Conservation (phyloP, 2,113 vertebrate species). For the Dromaius novaehollandiae region DNA sequence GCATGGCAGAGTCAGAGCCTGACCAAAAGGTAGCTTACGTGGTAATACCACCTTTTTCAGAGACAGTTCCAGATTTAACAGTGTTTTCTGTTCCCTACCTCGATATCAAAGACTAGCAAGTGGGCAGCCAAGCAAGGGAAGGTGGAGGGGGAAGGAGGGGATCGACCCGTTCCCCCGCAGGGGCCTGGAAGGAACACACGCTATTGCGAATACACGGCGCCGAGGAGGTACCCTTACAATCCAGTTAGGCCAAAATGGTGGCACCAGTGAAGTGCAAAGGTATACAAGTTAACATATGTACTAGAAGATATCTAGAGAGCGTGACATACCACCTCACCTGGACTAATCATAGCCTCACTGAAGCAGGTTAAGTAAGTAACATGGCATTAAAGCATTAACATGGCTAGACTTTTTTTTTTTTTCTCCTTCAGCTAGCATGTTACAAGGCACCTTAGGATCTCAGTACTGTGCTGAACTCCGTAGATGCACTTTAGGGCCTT, state of each 20-base stretch:
- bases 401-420: too few species aligned
- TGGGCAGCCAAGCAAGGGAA: fast-evolving
- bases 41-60: not conserved
- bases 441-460: too few species aligned
- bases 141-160: fast-evolving
- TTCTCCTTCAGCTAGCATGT: fast-evolving
- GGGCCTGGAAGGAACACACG: too few species aligned
- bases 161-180: not conserved
- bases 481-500: not conserved
- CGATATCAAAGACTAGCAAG: not conserved
- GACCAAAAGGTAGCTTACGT: not conserved
- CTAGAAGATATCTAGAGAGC: not conserved
- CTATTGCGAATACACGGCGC: too few species aligned
- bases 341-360: not conserved
- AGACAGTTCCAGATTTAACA: not conserved
- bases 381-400: not conserved
- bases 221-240: fast-evolving
- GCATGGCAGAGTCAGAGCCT: not conserved
- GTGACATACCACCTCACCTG: not conserved
- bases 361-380: not conserved
- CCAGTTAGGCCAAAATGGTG: not conserved
- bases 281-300: not conserved
- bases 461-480: not conserved
- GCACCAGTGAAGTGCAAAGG: not conserved
- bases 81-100: not conserved